Base-by-base conservation (phyloP, 2,888 invertebrate species). In the Tenthredo mesomela region DNA sequence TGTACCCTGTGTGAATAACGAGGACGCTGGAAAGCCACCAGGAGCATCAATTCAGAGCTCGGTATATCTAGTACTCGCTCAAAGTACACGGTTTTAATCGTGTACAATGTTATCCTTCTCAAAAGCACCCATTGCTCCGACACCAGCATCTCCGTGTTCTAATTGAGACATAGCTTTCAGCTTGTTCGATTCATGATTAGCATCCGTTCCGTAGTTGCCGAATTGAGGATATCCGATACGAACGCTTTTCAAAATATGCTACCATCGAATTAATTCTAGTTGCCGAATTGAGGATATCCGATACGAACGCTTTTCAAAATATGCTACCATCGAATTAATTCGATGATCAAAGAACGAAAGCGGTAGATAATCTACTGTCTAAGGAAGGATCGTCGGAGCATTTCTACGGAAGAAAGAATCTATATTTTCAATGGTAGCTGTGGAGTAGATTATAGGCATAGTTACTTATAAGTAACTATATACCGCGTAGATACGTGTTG, bases 401-500 rank as follows among this genome's bases (percentile, higher is more conserved):
- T 40, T 73, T 21, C 71, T 73, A 40, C 40, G 43, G 43, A 73
- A 9, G 10, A 43, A 73, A 43, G 15, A 73, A 43, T 43, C 71
- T 73, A 43, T 73, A 12, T 73, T 73, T 73, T 43, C 21, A 71
- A 10, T 71, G 40, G 37, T 43, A 73, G 21, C 71, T 73, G 12
- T 15, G 77, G 77, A 18, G 77, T 47, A 54, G 77, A 77, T 75
- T 75, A 47, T 75, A 47, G 67, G 29, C 33, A 67, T 33, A 77
- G 50, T 54, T 54, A 77, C 29, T 80, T 61, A 77, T 33, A 77
- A 25, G 40, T 75, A 50, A 25, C 47, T 50, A 29, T 37, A 61
- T 61, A 61, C 77, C 77, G n/a, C 77, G 77, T 58, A 61, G 21
- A 61, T 80, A 80, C 61, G 80, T 80, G 80, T 37, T 80, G 61